Base-by-base conservation (phyloP, 2,113 vertebrate genomes). In the Phylloscopus whistleri region DNA sequence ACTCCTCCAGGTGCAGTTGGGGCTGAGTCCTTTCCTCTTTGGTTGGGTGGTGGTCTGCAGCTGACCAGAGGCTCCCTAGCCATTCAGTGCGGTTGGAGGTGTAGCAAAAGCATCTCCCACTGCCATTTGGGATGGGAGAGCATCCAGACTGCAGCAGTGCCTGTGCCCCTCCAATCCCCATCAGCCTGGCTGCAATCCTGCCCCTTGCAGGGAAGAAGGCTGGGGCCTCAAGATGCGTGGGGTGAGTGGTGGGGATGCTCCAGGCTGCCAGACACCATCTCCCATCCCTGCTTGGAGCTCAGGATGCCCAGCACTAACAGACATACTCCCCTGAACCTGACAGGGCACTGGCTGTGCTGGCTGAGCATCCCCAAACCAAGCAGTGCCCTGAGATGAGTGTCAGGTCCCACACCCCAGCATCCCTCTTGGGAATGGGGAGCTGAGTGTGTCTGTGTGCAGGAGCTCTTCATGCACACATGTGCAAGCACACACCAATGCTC, bases 391-490 rank as follows among this genome's bases (percentile, higher is more conserved):
- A 70, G 20, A 26, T 35, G 52, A 10, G 9, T 41, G 31, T 78
- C 19, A 60, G 16, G 16, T 19, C 30, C 27, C 18, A 26, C 0
- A 7, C 1, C 9, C 33, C 67, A 86, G 18, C 44, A 64, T 56
- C 18, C 19, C 49, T 35, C 55, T 60, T 15, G 7, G 27, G 53
- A 31, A 48, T 33, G 22, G 41, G 52, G 30, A 48, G 5, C 41
- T 0, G 1, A 49, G 24, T 0, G 0, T 5, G 1, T 51, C 43
- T 1, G 1, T n/a, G 39, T 74, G 39, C 28, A 22, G 53, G 59
- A 93, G 16, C 59, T 78, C 31, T 46, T 90, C 23, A 21, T 26
- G 37, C 44, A 26, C 37, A 26, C 6, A 4, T 7, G 11, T 56
- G 14, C 48, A 55, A 75, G 18, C 58, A 63, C 44, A 26, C 13